These are phyloP conservation scores for Vollenhovia emeryi DNA, from an alignment of 1,140 invertebrate genomes.

Conservation along the genomic window DNA sequence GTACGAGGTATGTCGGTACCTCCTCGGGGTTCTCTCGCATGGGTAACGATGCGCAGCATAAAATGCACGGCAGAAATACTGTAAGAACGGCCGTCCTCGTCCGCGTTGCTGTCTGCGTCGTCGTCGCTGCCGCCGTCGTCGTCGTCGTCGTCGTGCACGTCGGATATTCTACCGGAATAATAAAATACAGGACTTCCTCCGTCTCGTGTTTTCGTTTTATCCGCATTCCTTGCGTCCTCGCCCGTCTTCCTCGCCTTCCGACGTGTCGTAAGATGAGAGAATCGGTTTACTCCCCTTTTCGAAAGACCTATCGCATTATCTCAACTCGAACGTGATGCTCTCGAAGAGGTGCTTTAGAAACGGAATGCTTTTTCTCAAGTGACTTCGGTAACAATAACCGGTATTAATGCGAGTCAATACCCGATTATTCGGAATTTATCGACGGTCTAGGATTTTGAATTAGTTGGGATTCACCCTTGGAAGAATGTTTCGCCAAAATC, in stretches of 20 bases:
- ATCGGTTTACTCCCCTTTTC: constrained; percentile 46
- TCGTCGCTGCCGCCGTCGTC: constrained; percentile 9
- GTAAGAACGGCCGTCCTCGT: constrained; percentile 49
- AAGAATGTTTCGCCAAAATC: background rate
- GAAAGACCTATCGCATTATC: background rate
- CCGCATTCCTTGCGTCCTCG: constrained; percentile 5
- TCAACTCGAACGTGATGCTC: background rate
- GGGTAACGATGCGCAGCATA: constrained; percentile 68
- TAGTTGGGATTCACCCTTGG: background rate
- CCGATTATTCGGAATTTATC: background rate
- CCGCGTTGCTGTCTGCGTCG: constrained; percentile 22
- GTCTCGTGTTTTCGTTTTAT: constrained; percentile 25
- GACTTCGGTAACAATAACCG: background rate
- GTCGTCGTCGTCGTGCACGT: constrained; percentile 39
- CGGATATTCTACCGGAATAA: constrained; percentile 69
- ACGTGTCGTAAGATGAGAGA: constrained; percentile 16
- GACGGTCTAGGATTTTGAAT: background rate
- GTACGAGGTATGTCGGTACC: constrained; percentile 47
- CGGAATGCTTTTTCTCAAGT: background rate
- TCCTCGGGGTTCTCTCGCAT: constrained; percentile 58
- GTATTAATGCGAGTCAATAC: background rate
- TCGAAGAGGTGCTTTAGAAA: background rate
- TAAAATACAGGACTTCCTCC: constrained; percentile 62
- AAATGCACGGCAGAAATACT: constrained; percentile 69
- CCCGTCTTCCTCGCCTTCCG: background rate